Evolutionary conservation across 1,140 invertebrate genomes (phyloP).

Genomic region (Brachystomella parvula): DNA sequence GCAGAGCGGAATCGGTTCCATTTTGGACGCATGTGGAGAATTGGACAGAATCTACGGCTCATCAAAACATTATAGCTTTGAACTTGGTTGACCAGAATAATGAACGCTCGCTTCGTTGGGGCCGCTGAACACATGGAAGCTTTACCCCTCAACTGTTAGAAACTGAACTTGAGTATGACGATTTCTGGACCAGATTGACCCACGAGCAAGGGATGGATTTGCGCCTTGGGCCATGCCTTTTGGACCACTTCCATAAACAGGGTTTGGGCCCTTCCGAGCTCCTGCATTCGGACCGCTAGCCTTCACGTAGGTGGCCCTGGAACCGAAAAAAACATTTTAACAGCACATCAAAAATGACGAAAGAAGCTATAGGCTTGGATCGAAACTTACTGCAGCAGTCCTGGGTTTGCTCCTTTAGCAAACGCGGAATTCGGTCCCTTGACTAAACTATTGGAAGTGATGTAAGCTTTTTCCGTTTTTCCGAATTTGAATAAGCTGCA

Average conservation of each 20-base stretch:
- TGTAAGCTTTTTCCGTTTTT: conserved; percentile 24
- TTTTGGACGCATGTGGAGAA: too few species aligned
- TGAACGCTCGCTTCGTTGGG: too few species aligned
- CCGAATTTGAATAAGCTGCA: conserved; percentile 31
- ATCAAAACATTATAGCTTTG: too few species aligned
- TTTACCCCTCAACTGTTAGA: conserved; percentile 24
- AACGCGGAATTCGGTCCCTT: conserved; percentile 28
- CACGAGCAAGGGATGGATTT: conserved; percentile 32
- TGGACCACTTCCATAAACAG: conserved; percentile 15
- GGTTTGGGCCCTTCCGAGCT: conserved; percentile 27
- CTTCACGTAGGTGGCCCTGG: conserved; percentile 25
- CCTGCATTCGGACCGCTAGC: conserved; percentile 17
- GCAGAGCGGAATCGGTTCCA: too few species aligned
- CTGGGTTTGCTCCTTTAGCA: conserved; percentile 31
- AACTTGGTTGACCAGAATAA: too few species aligned
- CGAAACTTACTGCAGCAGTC: conserved; percentile 25
- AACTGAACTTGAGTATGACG: conserved; percentile 10
- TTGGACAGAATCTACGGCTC: too few species aligned
- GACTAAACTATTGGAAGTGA: conserved; percentile 16
- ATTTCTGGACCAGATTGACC: conserved; percentile 6
- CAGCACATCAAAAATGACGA: background rate
- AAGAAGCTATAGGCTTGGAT: conserved; percentile 4
- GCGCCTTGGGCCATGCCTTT: conserved; percentile 26
- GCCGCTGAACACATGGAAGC: too few species aligned
- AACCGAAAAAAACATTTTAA: conserved; percentile 10